Base-by-base conservation (phyloP, 2,797 vertebrate genomes). In the Buceros bicornis region DNA sequence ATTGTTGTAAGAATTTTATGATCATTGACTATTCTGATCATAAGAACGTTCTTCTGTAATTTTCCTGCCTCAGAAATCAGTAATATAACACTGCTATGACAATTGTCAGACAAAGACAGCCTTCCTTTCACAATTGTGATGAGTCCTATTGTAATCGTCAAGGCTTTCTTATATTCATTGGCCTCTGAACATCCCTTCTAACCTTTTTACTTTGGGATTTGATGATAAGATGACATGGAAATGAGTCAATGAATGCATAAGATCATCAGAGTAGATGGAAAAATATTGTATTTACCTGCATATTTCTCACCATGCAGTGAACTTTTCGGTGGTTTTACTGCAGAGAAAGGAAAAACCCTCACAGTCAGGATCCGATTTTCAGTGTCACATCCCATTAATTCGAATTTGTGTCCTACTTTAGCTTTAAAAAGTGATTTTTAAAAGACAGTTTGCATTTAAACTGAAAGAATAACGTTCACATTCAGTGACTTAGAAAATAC, bases 21-120 rank as follows among this genome's bases (percentile, higher is more conserved):
- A 28, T 70, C 64, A 45, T 26, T 43, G 57, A 54, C 37, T 86
- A 7, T 50, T 73, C 50, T 74, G 45, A 67, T 37, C 19, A n/a
- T n/a, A 29, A 81, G 45, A 45, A 67, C 18, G 70, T 79, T 40
- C 11, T 69, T 61, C 54, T 29, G 3, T 64, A 18, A 80, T 85
- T 87, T 89, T 82, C 11, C 71, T 83, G 28, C 61, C 50, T 88
- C 85, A 71, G 69, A 86, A 91, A 95, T 87, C 74, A 77, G 40
- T 24, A 60, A 56, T 60, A 40, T 60, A 50, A 48, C 18, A 64
- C 18, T 37, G 7, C 35, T 33, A 6, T 78, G 57, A 22, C 35
- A 91, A 61, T 21, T 69, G 24, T 53, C 48, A 93, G 53, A 65
- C 47, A 82, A 31, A 83, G 56, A 58, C 33, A 83, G 18, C 14